Base-by-base conservation (phyloP, 1,140 invertebrate genomes). In the Spodoptera frugiperda region DNA sequence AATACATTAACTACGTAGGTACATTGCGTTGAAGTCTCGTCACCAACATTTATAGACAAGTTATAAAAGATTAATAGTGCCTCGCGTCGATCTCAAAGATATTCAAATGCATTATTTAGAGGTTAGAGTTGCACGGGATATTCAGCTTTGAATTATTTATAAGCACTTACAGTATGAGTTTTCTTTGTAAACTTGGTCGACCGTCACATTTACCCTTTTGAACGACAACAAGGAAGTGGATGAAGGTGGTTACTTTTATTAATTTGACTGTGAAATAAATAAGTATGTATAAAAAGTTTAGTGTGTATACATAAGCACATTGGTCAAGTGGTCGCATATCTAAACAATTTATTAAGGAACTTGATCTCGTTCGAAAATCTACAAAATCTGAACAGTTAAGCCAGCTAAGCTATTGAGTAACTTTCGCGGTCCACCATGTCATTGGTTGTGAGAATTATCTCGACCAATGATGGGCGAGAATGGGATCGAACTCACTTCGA, bases 71-170 rank as follows among this genome's bases (percentile, higher is more conserved):
- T 72, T 72, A 72, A 72, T 72, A 46, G 9, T 17, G 46, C 30
- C 67, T 39, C 12, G 49, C 25, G 51, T 71, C 15, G 25, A 46
- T 46, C 70, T 72, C 39, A 55, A 57, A 55, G 17, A 19, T 72
- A 48, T 48, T 57, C 54, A 46, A 72, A 72, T 68, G 48, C 48
- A 51, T 68, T 68, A 68, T 68, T 68, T 68, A 68, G 65, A 33
- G n/a, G 65, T 67, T 49, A 67, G 44, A 33, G 25, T 9, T 53
- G 49, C 65, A 51, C 6, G 48, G 46, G 51, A 68, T 14, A 33
- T 68, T 51, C 14, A 15, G 14, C 14, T 8, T 17, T 68, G 65
- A 51, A 68, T 68, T 33, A 68, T 68, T 53, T 68, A 68, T 33
- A 51, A 25, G 21, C 21, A 33, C 48, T 68, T 53, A 53, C 21